phyloP scores from a whole-genome alignment of 2,888 invertebrate genomes.

The Lapara coniferarum region DNA sequence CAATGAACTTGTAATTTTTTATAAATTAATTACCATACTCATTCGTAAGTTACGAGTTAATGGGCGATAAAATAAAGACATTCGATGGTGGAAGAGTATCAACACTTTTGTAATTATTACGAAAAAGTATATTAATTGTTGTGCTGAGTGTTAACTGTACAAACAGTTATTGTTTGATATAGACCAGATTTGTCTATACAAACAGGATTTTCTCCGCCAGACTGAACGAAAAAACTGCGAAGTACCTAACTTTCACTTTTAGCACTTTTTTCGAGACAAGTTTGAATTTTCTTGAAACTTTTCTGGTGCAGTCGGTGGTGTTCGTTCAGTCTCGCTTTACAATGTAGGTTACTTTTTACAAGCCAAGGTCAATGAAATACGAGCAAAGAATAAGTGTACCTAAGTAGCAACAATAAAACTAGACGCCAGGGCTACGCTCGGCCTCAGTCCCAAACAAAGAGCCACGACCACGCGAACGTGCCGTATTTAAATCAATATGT shows the following conservation, averaged over 20 bases:
- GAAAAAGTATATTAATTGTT: neutral
- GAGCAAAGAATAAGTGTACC: conserved; percentile 47
- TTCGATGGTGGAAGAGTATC: neutral
- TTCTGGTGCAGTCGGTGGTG: conserved; percentile 31
- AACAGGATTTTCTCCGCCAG: neutral
- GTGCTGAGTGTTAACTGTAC: neutral
- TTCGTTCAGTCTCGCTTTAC: conserved; percentile 35
- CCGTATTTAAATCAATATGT: conserved; percentile 55
- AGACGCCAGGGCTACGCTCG: conserved; percentile 49
- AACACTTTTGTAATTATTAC: neutral
- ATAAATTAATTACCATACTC: neutral
- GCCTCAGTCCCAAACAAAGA: conserved; percentile 60
- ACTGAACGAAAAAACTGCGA: conserved; percentile 30
- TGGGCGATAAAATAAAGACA: neutral
- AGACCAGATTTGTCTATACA: neutral
- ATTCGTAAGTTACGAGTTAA: neutral
- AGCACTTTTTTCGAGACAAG: conserved; percentile 29
- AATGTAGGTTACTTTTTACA: conserved; percentile 59
- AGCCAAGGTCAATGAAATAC: conserved; percentile 64
- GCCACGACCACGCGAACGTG: conserved; percentile 42
- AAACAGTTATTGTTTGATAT: conserved; percentile 1
- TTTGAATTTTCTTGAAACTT: conserved; percentile 35
- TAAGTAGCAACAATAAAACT: conserved; percentile 64
- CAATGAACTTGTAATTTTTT: neutral
- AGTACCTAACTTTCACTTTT: conserved; percentile 42